Percentiles rank a stretch among this genome's conserved stretches.
These are phyloP conservation scores for Liodrosophila aerea DNA, from an alignment of 2,888 invertebrate genomes.

Conservation along the genomic window DNA sequence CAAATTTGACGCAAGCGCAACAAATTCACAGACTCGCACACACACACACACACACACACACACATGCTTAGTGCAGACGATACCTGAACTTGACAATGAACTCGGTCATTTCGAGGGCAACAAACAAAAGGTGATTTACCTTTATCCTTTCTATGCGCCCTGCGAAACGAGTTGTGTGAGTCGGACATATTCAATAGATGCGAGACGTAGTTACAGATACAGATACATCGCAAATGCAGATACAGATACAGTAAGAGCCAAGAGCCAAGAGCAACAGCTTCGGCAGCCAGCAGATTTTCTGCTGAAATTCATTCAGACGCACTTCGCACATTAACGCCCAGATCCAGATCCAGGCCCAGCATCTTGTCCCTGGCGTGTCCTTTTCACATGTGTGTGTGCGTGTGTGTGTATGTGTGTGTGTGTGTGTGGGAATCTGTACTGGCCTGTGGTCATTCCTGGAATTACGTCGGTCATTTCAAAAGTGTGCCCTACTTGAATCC, in stretches of 20 bases:
- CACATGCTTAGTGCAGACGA: constrained; percentile 34
- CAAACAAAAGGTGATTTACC: constrained; percentile 76
- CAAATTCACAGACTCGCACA: constrained; percentile 47
- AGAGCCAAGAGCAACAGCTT: constrained; percentile 11
- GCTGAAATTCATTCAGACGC: constrained; percentile 74
- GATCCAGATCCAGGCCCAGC: not conserved
- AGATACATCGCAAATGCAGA: constrained; percentile 33
- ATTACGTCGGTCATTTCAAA: constrained; percentile 71
- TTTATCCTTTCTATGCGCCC: constrained; percentile 57
- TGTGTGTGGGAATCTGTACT: constrained; percentile 64
- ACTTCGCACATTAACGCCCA: constrained; percentile 76
- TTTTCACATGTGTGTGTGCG: constrained; percentile 18
- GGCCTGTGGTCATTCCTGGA: constrained; percentile 60
- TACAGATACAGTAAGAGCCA: constrained; percentile 25
- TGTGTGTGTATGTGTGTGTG: not conserved
- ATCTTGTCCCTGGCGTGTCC: constrained; percentile 44
- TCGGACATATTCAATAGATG: constrained; percentile 4
- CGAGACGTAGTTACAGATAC: constrained; percentile 28
- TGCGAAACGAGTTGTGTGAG: constrained; percentile 39
- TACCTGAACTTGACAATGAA: constrained; percentile 75
- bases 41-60: constrained; percentile 20
- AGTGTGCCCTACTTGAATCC: constrained; percentile 54
- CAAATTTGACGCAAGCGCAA: constrained; percentile 73
- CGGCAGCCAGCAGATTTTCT: constrained; percentile 46
- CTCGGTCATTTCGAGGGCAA: constrained; percentile 73